phyloP scores from a whole-genome alignment of 2,888 invertebrate species.

The Eueremaeus valkanovi region DNA sequence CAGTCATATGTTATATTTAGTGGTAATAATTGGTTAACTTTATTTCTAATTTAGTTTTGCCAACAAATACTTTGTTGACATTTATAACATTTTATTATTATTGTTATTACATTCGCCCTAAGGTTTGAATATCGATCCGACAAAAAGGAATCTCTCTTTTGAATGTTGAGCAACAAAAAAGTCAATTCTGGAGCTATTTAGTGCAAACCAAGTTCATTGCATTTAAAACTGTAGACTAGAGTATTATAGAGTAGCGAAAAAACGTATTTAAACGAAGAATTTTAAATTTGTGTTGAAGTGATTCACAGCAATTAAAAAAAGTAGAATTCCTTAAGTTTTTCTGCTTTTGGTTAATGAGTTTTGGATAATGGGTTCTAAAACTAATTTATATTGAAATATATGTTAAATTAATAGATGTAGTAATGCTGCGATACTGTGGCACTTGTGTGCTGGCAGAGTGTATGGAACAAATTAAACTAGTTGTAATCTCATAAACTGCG shows the following conservation, averaged over 20 bases:
- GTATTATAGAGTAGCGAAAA: background rate
- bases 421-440: background rate
- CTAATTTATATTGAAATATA: background rate
- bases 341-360: background rate
- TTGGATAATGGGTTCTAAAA: background rate
- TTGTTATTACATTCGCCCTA: slow-evolving; percentile 23
- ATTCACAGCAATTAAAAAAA: background rate
- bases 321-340: background rate
- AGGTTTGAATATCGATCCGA: slow-evolving; percentile 13
- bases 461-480: slow-evolving; percentile 29
- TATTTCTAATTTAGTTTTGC: background rate
- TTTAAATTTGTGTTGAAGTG: background rate
- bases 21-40: background rate
- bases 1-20: background rate
- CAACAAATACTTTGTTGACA: slow-evolving; percentile 7
- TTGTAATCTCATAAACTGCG: slow-evolving; percentile 31
- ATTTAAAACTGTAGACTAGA: background rate
- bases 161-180: background rate
- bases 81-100: slow-evolving; percentile 10
- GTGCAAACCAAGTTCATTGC: background rate
- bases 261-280: background rate
- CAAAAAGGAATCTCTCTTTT: background rate
- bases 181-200: slow-evolving; percentile 8
- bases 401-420: slow-evolving; percentile 10
- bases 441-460: background rate